Evolutionary conservation across 2,113 vertebrate species (phyloP).

Genomic region (Vidua macroura): DNA sequence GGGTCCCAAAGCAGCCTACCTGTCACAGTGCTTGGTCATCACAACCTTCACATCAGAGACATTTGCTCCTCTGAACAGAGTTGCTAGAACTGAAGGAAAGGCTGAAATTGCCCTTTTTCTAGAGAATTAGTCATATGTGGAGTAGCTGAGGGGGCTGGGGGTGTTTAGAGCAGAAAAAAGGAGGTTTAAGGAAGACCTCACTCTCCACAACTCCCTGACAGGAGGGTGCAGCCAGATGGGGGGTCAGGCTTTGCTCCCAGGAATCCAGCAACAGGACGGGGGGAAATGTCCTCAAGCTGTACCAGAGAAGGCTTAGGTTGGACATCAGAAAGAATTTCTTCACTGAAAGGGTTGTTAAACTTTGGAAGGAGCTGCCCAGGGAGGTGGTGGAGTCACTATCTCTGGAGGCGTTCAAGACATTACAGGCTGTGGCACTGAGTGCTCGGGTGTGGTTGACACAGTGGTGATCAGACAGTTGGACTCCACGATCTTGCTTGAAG

Average conservation of each 20-base stretch:
- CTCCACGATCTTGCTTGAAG: background rate
- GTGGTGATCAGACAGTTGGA: background rate
- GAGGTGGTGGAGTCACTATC: background rate
- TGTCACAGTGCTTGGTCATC: background rate
- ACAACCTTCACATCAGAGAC: background rate
- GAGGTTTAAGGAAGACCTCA: background rate
- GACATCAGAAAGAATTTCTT: background rate
- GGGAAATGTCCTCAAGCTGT: background rate
- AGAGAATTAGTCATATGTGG: background rate
- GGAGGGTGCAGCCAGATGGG: background rate
- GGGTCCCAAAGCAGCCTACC: background rate
- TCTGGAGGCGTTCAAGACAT: background rate
- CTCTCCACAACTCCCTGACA: background rate
- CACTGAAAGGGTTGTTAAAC: background rate
- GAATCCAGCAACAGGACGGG: background rate
- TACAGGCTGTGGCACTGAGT: background rate
- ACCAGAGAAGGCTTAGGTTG: background rate
- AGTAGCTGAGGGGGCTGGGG: background rate
- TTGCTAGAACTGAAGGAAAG: background rate
- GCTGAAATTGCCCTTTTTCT: background rate
- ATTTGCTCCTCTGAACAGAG: background rate
- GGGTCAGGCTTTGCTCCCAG: background rate
- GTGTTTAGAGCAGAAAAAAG: background rate
- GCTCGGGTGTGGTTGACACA: accelerated
- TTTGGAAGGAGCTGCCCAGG: background rate